Evolutionary conservation across 2,888 invertebrate genomes (phyloP), one percentile per base, ranked within the genome.

Genomic region (Lasioglossum zephyrum): DNA sequence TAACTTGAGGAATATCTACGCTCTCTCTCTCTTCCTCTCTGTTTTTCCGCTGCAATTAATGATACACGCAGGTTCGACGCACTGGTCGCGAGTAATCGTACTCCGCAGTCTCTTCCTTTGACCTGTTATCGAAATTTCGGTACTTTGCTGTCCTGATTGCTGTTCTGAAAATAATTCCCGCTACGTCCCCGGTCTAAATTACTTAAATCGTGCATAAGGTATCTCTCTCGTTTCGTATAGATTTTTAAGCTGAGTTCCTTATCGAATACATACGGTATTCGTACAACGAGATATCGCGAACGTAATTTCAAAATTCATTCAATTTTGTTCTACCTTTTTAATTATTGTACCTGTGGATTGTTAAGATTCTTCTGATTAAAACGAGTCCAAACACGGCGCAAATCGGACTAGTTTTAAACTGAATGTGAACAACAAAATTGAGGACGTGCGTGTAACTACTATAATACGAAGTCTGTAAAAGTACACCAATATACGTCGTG

Each of bases 1-100:
- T 85, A 84, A 75, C 72, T 74, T 79, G 49, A 84, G 75, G 75
- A 75, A 76, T 81, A 72, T 36, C 66, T 8, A 3, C 31, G 36
- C 36, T 5, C 31, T 31, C 63, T 31, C 18, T 31, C 31, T 36
- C 31, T 36, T 6, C 31, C 31, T 26, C 31, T 31, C 63, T 63
- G 31, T 31, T 18, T 66, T 66, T 66, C 73, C n/a, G 3, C 49
- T 49, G 73, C 31, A 73, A 78, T 63, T 72, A 78, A 60, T 31
- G 44, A 47, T 47, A 31, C 44, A 47, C 26, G 44, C 44, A 16
- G 72, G 13, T 39, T 26, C 44, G 26, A 5, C 2, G 26, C 39
- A 6, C 16, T 31, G 18, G 8, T 72, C 44, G 8, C 39, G n/a
- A 9, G 8, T 41, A 26, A n/a, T 31, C 26, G 26, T 39, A 18